These are phyloP conservation scores for Blastobasis lacticolella DNA, from an alignment of 2,888 invertebrate genomes.

Conservation along the genomic window DNA sequence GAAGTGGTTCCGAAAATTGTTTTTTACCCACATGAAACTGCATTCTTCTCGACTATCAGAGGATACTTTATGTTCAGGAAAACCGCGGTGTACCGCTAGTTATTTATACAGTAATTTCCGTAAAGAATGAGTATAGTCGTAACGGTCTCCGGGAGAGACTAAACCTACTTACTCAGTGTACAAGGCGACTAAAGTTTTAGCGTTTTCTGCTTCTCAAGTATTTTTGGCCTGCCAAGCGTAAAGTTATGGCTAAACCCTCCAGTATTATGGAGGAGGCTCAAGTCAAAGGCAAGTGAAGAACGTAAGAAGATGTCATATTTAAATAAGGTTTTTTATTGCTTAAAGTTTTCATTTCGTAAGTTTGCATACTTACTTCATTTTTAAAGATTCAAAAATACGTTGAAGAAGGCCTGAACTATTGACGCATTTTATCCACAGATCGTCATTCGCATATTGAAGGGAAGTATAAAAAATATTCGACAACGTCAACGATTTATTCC, in stretches of 20 bases:
- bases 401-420: not conserved
- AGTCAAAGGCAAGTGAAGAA: not conserved
- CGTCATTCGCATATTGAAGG: conserved; percentile 21
- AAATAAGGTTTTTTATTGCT: not conserved
- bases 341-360: not conserved
- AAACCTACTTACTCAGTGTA: too few species aligned
- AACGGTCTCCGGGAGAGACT: too few species aligned
- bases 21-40: too few species aligned
- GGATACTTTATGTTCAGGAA: too few species aligned
- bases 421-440: conserved; percentile 10
- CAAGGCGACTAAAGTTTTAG: too few species aligned
- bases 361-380: not conserved
- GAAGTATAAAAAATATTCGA: conserved; percentile 23
- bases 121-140: too few species aligned
- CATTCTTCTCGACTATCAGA: too few species aligned
- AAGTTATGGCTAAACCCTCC: not conserved
- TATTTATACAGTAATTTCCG: too few species aligned
- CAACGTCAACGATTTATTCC: conserved; percentile 24
- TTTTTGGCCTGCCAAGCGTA: too few species aligned
- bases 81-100: too few species aligned
- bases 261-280: not conserved
- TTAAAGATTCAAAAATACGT: not conserved
- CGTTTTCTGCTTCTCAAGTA: too few species aligned
- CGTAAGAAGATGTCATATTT: not conserved
- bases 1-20: too few species aligned